Conservation (phyloP, 1,140 invertebrate genomes). For the Drosophila suzukii region DNA sequence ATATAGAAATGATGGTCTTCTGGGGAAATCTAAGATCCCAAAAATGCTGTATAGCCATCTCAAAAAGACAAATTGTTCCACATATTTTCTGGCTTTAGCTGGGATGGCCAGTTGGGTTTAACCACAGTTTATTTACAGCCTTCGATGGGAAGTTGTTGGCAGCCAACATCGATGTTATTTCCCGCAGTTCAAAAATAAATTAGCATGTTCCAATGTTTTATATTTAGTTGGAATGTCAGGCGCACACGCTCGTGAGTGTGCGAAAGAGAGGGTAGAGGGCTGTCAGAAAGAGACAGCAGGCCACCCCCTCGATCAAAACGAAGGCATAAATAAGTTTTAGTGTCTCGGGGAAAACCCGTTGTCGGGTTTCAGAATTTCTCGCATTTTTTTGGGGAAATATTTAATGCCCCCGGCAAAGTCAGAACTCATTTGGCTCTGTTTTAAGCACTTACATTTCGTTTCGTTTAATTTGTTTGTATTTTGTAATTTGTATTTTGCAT, state of each 20-base stretch:
- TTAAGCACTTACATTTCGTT: conserved; percentile 63
- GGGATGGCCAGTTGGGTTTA: conserved; percentile 30
- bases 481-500: conserved; percentile 34
- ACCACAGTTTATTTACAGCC: conserved; percentile 21
- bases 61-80: conserved; percentile 19
- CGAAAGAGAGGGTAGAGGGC: conserved; percentile 1
- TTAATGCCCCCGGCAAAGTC: conserved; percentile 46
- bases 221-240: conserved; percentile 25
- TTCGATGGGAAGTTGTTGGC: conserved; percentile 17
- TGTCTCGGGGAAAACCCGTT: conserved; percentile 60
- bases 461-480: conserved; percentile 51
- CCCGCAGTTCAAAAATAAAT: conserved; percentile 40
- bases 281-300: conserved; percentile 5
- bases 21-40: conserved; percentile 2
- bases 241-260: conserved; percentile 19
- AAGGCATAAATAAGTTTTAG: conserved; percentile 66
- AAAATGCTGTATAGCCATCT: neutral
- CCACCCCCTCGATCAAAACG: conserved; percentile 31
- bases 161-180: conserved; percentile 28
- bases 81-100: conserved; percentile 11
- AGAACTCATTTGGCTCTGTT: conserved; percentile 65
- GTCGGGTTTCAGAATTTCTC: conserved; percentile 8
- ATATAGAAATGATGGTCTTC: neutral
- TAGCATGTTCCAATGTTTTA: conserved; percentile 30
- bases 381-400: conserved; percentile 45